These are phyloP conservation scores for Sesamia nonagrioides DNA, from an alignment of 1,140 invertebrate species.

Conservation along the genomic window DNA sequence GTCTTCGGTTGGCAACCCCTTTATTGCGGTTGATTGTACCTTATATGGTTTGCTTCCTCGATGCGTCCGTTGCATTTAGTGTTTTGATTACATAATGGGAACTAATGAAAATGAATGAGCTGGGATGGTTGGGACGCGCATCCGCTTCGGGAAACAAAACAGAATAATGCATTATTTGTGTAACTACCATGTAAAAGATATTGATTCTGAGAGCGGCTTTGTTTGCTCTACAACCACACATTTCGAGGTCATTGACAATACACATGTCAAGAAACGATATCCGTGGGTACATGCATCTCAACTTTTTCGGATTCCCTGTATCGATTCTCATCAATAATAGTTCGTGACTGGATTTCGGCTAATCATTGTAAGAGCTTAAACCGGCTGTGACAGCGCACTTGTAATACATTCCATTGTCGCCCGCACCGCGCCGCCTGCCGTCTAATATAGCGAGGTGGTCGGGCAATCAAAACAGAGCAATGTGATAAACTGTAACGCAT, in stretches of 20 bases:
- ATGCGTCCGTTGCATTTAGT: conserved; percentile 49
- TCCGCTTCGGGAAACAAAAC: conserved; percentile 51
- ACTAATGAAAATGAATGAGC: conserved; percentile 63
- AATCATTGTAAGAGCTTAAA: conserved; percentile 59
- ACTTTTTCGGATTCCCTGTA: conserved; percentile 29
- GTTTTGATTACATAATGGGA: conserved; percentile 61
- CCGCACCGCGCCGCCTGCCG: conserved; percentile 9
- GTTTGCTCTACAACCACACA: conserved; percentile 38
- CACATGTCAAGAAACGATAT: conserved; percentile 21
- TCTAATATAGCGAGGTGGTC: conserved; percentile 49
- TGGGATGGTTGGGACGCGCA: conserved; percentile 36
- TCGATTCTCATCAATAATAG: conserved; percentile 59
- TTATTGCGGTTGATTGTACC: conserved; percentile 51
- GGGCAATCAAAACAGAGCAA: conserved; percentile 57
- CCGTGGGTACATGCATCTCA: conserved; percentile 21
- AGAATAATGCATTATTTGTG: conserved; percentile 54
- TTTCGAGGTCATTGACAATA: conserved; percentile 37
- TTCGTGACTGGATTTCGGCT: conserved; percentile 62
- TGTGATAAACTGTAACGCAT: conserved; percentile 52
- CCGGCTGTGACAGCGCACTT: conserved; percentile 59
- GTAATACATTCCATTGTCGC: conserved; percentile 55
- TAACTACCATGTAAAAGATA: conserved; percentile 42
- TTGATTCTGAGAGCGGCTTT: conserved; percentile 43
- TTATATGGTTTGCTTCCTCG: conserved; percentile 59
- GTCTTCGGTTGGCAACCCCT: conserved; percentile 53